Base-by-base conservation (phyloP, 2,113 vertebrate species). In the Motacilla alba region DNA sequence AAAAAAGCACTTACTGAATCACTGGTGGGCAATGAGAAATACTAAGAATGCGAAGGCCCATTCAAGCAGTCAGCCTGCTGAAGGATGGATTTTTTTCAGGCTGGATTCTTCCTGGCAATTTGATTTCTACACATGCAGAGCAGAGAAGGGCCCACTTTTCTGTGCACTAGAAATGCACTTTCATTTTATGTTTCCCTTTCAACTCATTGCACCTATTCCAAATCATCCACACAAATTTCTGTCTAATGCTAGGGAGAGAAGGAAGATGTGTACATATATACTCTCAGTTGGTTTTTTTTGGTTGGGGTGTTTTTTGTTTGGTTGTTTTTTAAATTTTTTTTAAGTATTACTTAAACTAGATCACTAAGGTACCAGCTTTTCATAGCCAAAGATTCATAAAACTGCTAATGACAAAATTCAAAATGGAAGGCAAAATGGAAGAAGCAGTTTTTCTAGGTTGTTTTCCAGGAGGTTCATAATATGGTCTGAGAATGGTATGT, bases 1-100 rank as follows among this genome's bases (percentile, higher is more conserved):
- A 83, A 75, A 86, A 94, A 70, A 28, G 39, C 21, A 43, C 35
- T 93, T 93, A 52, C 7, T 66, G 63, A 77, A 55, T 85, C 84
- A 67, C 33, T 76, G 63, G 37, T 85, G 84, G 43, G 70, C 74
- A 92, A 53, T 73, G 78, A 85, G 72, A 83, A 73, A 74, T 70
- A 70, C 35, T 83, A 67, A 67, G 70, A 78, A 63, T 20, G 22
- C 43, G 91, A 87, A 95, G 63, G 50, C 35, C 35, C 67, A 87
- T 85, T 90, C 88, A 77, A 85, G 62, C 13, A 85, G 49, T 66
- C 76, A 69, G 62, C 64, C 70, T 85, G 4, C 23, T 85, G 46
- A 52, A 87, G 21, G 35, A 60, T 70, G 35, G 9, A 11, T 76
- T 93, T 85, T 41, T 84, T 95, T 85, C 83, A 88, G 27, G 11